These are phyloP conservation scores for Guaruba guarouba DNA, from an alignment of 2,113 vertebrate genomes.

Conservation along the genomic window DNA sequence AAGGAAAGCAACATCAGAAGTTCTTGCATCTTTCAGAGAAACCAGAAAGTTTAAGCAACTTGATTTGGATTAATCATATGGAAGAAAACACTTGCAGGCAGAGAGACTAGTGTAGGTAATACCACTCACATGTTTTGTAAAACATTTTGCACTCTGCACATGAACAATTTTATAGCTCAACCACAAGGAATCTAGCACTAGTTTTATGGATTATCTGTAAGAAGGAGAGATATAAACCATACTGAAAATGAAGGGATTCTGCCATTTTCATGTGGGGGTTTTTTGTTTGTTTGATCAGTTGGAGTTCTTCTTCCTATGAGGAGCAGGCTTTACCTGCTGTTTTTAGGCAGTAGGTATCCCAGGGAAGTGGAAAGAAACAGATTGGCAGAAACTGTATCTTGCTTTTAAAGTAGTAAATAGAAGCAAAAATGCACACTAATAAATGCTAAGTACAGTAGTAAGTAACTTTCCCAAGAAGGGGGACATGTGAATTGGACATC, in stretches of 20 bases:
- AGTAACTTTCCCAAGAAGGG: neutral
- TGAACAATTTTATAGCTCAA: neutral
- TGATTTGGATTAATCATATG: slow-evolving; percentile 2
- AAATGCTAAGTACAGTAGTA: neutral
- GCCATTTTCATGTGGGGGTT: neutral
- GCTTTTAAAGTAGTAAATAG: neutral
- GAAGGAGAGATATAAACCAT: neutral
- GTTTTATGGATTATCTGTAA: neutral
- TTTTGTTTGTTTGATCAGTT: neutral
- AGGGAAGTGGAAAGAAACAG: neutral
- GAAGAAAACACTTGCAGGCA: neutral
- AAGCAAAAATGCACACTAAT: neutral
- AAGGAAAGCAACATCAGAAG: neutral
- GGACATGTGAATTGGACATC: neutral
- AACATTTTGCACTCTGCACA: neutral
- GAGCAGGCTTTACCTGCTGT: neutral
- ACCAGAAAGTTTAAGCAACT: neutral
- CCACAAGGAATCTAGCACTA: neutral
- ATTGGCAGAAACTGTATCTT: neutral
- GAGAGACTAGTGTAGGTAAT: neutral
- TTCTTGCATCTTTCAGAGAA: neutral
- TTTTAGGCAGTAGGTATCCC: neutral
- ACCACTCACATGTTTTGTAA: neutral
- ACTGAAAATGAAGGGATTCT: neutral
- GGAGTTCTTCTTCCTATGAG: neutral